Base-by-base conservation (phyloP, 2,113 vertebrate species). In the Noturus placidus region DNA sequence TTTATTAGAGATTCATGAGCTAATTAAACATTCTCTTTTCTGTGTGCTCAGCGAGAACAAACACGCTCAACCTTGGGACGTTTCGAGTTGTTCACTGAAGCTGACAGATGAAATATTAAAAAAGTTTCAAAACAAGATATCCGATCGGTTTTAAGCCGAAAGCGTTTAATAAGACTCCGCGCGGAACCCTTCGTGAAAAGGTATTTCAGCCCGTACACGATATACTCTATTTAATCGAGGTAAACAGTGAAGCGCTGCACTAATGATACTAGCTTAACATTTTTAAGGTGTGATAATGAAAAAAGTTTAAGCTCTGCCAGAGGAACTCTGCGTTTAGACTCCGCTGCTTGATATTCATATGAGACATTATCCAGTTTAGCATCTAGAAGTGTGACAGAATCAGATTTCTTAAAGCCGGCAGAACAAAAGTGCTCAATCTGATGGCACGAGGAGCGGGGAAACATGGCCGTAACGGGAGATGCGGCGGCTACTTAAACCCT, bases 1-100 rank as follows among this genome's bases (percentile, higher is more conserved):
- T 87, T 90, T 86, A 86, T 86, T 88, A 78, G 77, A 0, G 63
- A 81, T 81, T 89, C 42, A 79, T 46, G n/a, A 88, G 59, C 84
- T 80, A 87, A 86, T 89, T 74, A 46, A 65, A 69, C 78, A 76
- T 69, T 87, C 85, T 35, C 46, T 81, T 87, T 86, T 82, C 46
- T 83, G 65, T 85, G 84, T 77, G 74, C 78, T 82, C 27, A 87
- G 38, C 77, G 50, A 86, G 50, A 86, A 89, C 30, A 19, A 83
- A 80, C 63, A 80, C 77, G 27, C 30, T 80, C 46, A 77, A 80
- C 83, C 74, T n/a, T 82, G 82, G 35, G 67, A 35, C 38, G 20
- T 86, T 83, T 63, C 25, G 74, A 77, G 69, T n/a, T 61, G 50
- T 13, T 27, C 59, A 59, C 69, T 42, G 33, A 57, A 65, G 27